Conservation (phyloP, 2,113 vertebrate genomes). For the Pantherophis guttatus region DNA sequence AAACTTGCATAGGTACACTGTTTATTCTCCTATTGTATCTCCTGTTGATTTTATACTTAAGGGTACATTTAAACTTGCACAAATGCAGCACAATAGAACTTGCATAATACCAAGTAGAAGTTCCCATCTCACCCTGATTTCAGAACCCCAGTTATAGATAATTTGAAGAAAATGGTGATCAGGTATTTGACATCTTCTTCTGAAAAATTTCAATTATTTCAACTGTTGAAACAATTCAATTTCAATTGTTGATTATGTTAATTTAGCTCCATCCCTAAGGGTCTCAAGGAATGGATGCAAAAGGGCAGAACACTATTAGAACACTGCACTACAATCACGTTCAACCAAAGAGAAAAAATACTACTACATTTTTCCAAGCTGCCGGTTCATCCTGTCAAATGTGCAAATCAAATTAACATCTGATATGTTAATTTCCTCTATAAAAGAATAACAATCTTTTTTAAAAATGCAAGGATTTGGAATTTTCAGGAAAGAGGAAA, state of each 20-base stretch:
- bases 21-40: too few relatives aligned
- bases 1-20: too few relatives aligned
- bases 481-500: background rate
- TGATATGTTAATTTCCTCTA: background rate
- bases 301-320: background rate
- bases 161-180: background rate
- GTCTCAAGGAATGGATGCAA: background rate
- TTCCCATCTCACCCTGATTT: background rate
- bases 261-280: background rate
- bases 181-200: background rate
- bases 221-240: background rate
- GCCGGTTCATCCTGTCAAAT: background rate
- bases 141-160: background rate
- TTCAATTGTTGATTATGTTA: background rate
- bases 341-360: background rate
- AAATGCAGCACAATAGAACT: background rate
- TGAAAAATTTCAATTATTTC: too few relatives aligned
- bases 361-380: background rate
- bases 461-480: background rate
- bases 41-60: too few relatives aligned
- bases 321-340: background rate
- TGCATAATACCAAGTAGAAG: background rate
- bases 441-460: background rate
- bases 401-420: background rate
- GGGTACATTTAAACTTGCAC: too few relatives aligned